Base-by-base conservation (phyloP, 2,113 vertebrate species). In the Lonchura striata region DNA sequence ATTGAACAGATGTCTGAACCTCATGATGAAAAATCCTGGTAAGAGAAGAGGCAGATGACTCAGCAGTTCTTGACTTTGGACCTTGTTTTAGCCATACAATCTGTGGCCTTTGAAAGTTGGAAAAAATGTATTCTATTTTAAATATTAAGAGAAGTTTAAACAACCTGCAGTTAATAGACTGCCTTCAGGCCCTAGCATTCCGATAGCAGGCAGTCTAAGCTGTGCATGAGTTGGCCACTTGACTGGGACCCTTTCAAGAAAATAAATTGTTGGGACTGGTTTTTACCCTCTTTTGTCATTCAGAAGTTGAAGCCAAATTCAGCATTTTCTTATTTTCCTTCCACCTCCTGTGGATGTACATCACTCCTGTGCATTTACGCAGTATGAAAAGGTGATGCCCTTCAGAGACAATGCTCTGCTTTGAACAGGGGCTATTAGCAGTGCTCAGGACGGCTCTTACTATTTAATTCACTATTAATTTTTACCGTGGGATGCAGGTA, bases 401-500 rank as follows among this genome's bases (percentile, higher is more conserved):
- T 59, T 84, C 60, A 60, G 50, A 84, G 19, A 2, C 66, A 63
- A 63, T 25, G 57, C 11, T 71, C 47, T 90, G 23, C 54, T 90
- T 69, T 69, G 15, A 74, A 49, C 1, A 23, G 25, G 28, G 18
- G 8, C n/a, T 49, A 20, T 33, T 59, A 59, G 35, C 17, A 50
- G 42, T 41, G 44, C 41, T 49, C 37, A 69, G 49, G 53, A 60
- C 41, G 80, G 44, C 12, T 60, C 57, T 53, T 52, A 71, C 31
- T 30, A 59, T 12, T 46, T 56, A n/a, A 49, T 57, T 60, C 54
- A 35, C 22, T 46, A 41, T 20, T 60, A 10, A 81, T 63, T 81
- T 92, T 72, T 70, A 30, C 15, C 0, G 0, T 37, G 4, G 6
- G 54, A 6, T 33, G 22, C 4, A 5, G 24, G 2, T 49, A 12